Base-by-base conservation (phyloP, 1,140 invertebrate genomes). In the Geopemphigus sp. region DNA sequence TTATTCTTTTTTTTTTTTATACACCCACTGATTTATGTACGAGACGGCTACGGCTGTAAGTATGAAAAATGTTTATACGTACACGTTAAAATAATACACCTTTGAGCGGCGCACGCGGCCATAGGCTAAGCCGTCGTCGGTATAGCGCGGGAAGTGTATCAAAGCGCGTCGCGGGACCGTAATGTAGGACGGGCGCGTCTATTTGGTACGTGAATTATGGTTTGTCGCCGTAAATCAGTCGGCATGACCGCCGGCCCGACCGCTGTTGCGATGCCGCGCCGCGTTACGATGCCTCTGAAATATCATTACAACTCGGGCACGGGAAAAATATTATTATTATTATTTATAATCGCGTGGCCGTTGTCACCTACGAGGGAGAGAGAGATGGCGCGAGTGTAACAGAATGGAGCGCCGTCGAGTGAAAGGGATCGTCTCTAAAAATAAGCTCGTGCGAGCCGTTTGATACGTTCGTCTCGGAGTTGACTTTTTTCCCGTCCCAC, bases 171-270 rank as follows among this genome's bases (percentile, higher is more conserved):
- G 32, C 32, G 15, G n/a, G 45, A 24, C 72, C 45, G n/a, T n/a
- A n/a, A 39, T 8, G 32, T 39, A 50, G 5, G 8, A 50, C 47
- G 47, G 10, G 47, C 39, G 15, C n/a, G 57, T 47, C 57, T 63
- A 39, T 72, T 72, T 54, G 68, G 17, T 54, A n/a, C 68, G 57
- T 78, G 74, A 78, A 61, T 78, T 78, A 78, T 78, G 57, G 74
- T 78, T 78, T 63, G 74, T 61, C 74, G 74, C 56, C 57, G 74
- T 78, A 78, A 78, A 78, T 78, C 74, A 78, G 54, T 78, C 74
- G 74, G 57, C 56, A 78, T 78, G 74, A 59, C 74, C 74, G 47
- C 45, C 39, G 14, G 8, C 53, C 6, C 63, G 32, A 15, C 22
- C 5, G 59, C 15, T 24, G 14, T 6, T 5, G 2, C 2, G 53